Evolutionary conservation across 2,113 vertebrate species (phyloP).

Genomic region (Zootoca vivipara): DNA sequence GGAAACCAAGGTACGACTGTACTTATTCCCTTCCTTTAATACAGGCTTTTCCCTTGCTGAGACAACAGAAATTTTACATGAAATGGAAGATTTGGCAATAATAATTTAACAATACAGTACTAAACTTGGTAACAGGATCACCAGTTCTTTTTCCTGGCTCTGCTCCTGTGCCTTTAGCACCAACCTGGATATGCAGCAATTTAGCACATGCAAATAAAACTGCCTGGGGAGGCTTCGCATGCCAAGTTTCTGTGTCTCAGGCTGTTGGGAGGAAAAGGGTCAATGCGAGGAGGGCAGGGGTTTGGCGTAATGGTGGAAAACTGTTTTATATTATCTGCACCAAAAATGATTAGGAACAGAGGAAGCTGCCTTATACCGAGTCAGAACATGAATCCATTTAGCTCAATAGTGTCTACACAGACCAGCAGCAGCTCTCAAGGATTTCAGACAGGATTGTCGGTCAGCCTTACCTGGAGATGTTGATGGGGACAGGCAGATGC

Average conservation of each 20-base stretch:
- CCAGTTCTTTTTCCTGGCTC: too few relatives aligned
- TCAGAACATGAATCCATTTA: too few relatives aligned
- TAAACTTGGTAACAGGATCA: background rate
- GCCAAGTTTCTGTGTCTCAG: background rate
- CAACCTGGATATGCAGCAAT: background rate
- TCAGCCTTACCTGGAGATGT: background rate
- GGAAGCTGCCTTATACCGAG: too few relatives aligned
- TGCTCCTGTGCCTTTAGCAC: too few relatives aligned
- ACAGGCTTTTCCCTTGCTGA: background rate
- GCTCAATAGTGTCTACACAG: too few relatives aligned
- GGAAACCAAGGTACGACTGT: too few relatives aligned
- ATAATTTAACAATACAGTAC: background rate
- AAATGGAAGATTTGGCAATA: background rate
- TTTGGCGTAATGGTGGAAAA: too few relatives aligned
- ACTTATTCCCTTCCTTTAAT: background rate
- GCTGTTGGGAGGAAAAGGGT: background rate
- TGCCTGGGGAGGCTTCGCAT: too few relatives aligned
- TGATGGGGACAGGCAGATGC: background rate
- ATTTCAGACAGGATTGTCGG: background rate
- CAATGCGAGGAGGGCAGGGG: too few relatives aligned
- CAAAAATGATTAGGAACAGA: background rate
- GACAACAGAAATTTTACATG: background rate
- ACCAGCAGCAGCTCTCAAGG: too few relatives aligned
- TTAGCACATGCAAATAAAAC: background rate
- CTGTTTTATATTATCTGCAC: background rate